Conservation (phyloP, 2,113 vertebrate genomes). For the Formicarius rufipectus region DNA sequence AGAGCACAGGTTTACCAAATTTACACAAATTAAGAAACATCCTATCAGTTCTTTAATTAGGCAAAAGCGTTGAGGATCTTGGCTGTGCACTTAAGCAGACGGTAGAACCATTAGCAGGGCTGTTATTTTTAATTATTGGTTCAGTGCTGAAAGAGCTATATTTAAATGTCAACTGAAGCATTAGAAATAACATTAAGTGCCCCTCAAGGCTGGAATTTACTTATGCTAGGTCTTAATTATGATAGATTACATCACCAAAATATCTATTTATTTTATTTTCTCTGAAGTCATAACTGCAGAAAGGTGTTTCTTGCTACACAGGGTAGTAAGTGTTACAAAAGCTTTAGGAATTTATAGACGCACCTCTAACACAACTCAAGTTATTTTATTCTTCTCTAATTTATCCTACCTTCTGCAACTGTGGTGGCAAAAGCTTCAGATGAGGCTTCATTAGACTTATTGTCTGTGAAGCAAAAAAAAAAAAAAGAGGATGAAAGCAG, state of each 20-base stretch:
- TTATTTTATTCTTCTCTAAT: background rate
- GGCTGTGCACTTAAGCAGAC: slow-evolving; percentile 15
- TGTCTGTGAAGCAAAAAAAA: background rate
- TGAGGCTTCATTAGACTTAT: background rate
- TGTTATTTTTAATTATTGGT: slow-evolving; percentile 45
- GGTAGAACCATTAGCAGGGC: background rate
- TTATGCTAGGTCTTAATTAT: slow-evolving; percentile 10
- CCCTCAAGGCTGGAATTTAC: background rate
- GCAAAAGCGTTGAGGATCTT: background rate
- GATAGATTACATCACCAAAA: background rate
- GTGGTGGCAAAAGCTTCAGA: background rate
- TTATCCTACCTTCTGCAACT: slow-evolving; percentile 4
- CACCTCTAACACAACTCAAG: background rate
- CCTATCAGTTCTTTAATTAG: background rate
- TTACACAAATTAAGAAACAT: background rate
- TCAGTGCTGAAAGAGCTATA: background rate
- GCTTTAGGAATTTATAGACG: background rate
- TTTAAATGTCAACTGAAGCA: slow-evolving; percentile 12
- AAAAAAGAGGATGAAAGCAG: background rate
- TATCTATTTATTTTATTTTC: background rate
- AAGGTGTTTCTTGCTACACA: background rate
- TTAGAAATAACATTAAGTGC: background rate
- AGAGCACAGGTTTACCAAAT: background rate
- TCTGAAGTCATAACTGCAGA: background rate
- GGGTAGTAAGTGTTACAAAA: background rate